These are phyloP conservation scores for Phthorimaea operculella DNA, from an alignment of 1,140 invertebrate genomes.

Conservation along the genomic window DNA sequence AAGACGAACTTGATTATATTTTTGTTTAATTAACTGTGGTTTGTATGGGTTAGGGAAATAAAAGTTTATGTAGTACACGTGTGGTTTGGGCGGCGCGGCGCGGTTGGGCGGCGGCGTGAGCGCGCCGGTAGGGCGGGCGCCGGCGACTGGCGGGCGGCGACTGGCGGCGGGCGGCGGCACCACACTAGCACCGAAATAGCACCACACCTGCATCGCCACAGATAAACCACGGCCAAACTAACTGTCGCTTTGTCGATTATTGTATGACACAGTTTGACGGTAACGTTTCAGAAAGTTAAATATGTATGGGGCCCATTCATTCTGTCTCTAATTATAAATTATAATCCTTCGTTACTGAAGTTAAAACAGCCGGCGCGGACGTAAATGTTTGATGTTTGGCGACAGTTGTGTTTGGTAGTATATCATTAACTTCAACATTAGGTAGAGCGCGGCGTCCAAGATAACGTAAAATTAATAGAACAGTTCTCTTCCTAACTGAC, in stretches of 20 bases:
- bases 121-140: not conserved
- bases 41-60: not conserved
- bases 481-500: too few species aligned
- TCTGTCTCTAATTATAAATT: too few species aligned
- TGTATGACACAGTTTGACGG: slow-evolving; percentile 22
- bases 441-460: too few species aligned
- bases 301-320: not conserved
- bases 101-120: not conserved
- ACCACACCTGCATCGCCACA: slow-evolving; percentile 50
- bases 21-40: not conserved
- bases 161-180: slow-evolving; percentile 21
- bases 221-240: slow-evolving; percentile 37
- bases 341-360: too few species aligned
- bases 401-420: too few species aligned
- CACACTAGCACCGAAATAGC: slow-evolving; percentile 43
- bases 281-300: not conserved
- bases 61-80: not conserved
- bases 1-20: not conserved
- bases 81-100: not conserved
- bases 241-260: slow-evolving; percentile 38
- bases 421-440: too few species aligned
- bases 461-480: too few species aligned
- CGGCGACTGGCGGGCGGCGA: slow-evolving; percentile 23
- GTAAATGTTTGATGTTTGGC: too few species aligned
- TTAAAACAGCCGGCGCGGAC: too few species aligned